Conservation (phyloP, 2,113 vertebrate species). For the Saguinus imperator region DNA sequence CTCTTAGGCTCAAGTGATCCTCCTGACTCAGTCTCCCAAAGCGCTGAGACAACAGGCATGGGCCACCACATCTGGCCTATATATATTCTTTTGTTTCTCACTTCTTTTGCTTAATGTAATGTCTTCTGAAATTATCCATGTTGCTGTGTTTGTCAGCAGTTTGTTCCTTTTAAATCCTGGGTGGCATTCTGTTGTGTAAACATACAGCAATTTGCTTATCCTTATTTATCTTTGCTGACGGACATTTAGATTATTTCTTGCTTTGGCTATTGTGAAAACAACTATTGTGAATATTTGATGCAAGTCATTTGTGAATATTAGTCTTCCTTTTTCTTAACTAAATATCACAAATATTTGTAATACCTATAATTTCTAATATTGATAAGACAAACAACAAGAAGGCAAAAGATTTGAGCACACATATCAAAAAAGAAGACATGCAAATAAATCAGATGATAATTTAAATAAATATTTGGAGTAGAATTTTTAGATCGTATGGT, state of each 20-base stretch:
- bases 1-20: too few relatives aligned
- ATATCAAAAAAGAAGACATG: too few relatives aligned
- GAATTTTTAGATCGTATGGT: not conserved
- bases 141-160: slow-evolving; percentile 35
- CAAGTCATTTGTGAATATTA: not conserved
- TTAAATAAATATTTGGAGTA: slow-evolving; percentile 45
- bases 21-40: too few relatives aligned
- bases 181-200: slow-evolving; percentile 19
- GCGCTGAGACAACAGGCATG: too few relatives aligned
- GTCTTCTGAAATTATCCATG: not conserved
- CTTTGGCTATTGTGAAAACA: not conserved
- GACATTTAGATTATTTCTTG: slow-evolving; percentile 10
- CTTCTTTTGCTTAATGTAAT: not conserved
- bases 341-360: not conserved
- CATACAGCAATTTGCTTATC: slow-evolving; percentile 20
- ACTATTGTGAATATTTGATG: not conserved
- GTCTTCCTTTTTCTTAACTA: slow-evolving; percentile 36
- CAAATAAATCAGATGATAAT: too few relatives aligned
- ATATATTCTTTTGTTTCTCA: not conserved
- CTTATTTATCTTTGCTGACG: slow-evolving; percentile 2
- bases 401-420: too few relatives aligned
- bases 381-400: too few relatives aligned
- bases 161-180: not conserved
- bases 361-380: too few relatives aligned
- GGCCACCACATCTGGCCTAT: too few relatives aligned